These are phyloP conservation scores for Crotalus tigris DNA, from an alignment of 2,113 vertebrate genomes.

Conservation along the genomic window DNA sequence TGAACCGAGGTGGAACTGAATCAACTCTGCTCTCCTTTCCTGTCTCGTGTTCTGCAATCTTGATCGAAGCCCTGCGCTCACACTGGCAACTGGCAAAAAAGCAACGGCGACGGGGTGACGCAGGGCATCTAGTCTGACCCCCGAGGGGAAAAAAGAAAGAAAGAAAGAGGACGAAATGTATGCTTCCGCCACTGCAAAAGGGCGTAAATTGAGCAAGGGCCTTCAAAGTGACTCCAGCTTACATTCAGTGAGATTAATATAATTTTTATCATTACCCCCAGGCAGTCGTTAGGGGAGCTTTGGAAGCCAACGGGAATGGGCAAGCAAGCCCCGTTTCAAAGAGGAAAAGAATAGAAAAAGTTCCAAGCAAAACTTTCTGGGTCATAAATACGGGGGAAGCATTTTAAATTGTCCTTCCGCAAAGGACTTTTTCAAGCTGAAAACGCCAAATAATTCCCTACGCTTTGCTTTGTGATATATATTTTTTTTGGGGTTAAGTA, in stretches of 20 bases:
- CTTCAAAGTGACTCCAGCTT: conserved; percentile 29
- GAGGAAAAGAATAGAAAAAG: conserved; percentile 35
- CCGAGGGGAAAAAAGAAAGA: not conserved
- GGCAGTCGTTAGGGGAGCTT: conserved; percentile 14
- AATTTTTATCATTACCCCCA: conserved; percentile 48
- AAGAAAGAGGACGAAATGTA: not conserved
- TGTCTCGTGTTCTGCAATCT: not conserved
- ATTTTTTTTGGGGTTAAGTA: no score
- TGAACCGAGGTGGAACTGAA: not conserved
- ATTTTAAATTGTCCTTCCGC: conserved; percentile 55
- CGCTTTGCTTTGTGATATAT: conserved; percentile 32
- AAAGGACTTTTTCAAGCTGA: conserved; percentile 53
- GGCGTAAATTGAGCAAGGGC: conserved; percentile 33
- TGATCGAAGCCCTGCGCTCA: no score
- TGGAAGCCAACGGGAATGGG: conserved; percentile 12
- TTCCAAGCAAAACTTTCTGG: not conserved
- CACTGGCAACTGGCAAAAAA: not conserved
- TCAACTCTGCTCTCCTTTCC: not conserved
- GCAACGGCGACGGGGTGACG: not conserved
- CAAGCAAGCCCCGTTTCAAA: conserved; percentile 55
- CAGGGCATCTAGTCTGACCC: not conserved
- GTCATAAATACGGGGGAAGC: conserved; percentile 61
- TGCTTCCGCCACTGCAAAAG: not conserved
- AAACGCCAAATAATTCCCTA: conserved; percentile 55
- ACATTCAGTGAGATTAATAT: conserved; percentile 26